These are phyloP conservation scores for Casuarius casuarius DNA, from an alignment of 2,113 vertebrate genomes.

Conservation along the genomic window DNA sequence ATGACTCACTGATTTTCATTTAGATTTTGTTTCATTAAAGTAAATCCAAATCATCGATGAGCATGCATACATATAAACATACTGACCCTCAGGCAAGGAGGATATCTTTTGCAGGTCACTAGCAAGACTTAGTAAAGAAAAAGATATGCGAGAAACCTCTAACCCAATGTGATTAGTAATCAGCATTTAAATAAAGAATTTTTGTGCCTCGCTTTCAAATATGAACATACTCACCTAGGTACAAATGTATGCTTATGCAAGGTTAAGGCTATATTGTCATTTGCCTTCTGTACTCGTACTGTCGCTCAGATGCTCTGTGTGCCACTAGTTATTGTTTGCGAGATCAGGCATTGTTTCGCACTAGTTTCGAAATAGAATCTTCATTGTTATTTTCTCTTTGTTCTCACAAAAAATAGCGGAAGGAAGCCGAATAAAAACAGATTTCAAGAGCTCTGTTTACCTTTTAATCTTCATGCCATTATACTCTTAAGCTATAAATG, in stretches of 20 bases:
- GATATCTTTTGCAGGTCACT: not conserved
- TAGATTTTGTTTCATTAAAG: not conserved
- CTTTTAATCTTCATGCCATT: slow-evolving; percentile 18
- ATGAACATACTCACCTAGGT: not conserved
- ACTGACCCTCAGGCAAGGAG: not conserved
- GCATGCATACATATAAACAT: not conserved
- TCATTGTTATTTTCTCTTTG: not conserved
- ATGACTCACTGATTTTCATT: not conserved
- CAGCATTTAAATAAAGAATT: slow-evolving; percentile 5
- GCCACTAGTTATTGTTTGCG: not conserved
- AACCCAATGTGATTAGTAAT: not conserved
- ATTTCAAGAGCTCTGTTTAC: not conserved
- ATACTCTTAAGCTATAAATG: slow-evolving; percentile 4
- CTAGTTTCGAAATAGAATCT: not conserved
- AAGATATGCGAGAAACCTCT: not conserved
- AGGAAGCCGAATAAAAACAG: not conserved
- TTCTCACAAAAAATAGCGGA: not conserved
- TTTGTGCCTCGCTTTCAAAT: not conserved
- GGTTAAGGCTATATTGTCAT: not conserved
- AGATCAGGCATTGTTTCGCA: not conserved
- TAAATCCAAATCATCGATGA: not conserved
- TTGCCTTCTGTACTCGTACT: not conserved
- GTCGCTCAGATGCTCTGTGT: not conserved
- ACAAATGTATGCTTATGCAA: not conserved
- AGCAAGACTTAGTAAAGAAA: not conserved